Conservation (phyloP, 2,888 invertebrate species). For the Latrodectus hesperus region DNA sequence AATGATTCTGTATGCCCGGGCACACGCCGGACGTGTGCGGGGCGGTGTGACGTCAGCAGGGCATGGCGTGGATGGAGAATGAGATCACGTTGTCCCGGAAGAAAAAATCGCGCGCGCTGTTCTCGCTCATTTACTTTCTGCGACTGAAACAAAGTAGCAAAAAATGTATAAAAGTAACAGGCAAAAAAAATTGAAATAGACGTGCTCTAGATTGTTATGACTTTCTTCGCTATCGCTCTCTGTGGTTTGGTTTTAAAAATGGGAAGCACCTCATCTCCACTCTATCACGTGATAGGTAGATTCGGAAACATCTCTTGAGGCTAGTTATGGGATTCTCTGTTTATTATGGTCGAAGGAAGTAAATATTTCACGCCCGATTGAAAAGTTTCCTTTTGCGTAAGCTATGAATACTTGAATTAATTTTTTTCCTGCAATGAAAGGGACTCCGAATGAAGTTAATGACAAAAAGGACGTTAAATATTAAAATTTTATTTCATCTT, state of each 20-base stretch:
- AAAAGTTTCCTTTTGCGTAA: too few relatives aligned
- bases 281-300: too few relatives aligned
- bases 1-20: conserved; percentile 52
- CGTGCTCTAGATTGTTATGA: background rate
- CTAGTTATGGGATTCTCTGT: too few relatives aligned
- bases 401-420: too few relatives aligned
- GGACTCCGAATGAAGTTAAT: too few relatives aligned
- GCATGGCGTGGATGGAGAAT: conserved; percentile 53
- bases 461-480: too few relatives aligned
- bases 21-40: conserved; percentile 3
- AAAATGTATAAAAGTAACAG: background rate
- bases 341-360: too few relatives aligned
- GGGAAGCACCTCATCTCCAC: background rate
- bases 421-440: too few relatives aligned
- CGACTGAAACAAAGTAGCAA: background rate
- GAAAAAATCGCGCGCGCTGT: background rate
- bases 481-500: too few relatives aligned
- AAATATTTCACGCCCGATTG: too few relatives aligned
- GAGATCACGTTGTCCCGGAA: conserved; percentile 63
- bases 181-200: background rate
- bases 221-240: background rate
- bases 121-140: background rate
- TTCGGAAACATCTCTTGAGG: too few relatives aligned
- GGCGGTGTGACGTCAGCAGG: background rate
- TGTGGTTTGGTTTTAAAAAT: background rate